These are phyloP conservation scores for Epinotia bilunana DNA, from an alignment of 2,888 invertebrate species.

Conservation along the genomic window DNA sequence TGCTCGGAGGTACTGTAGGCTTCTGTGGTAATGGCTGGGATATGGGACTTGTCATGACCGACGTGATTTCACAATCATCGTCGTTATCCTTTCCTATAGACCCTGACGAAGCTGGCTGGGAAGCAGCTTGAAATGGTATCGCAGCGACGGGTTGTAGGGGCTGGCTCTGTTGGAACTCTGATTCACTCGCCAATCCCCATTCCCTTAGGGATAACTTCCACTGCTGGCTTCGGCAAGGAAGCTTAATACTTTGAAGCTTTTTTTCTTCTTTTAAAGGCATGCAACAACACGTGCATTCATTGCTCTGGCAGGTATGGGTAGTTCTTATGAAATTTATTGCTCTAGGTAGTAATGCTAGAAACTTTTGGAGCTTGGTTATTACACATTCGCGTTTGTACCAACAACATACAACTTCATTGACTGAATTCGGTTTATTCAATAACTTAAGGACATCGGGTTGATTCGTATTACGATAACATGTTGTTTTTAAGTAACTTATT, in stretches of 20 bases:
- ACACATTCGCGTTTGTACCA: constrained; percentile 55
- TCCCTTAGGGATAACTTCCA: not conserved
- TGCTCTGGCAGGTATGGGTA: constrained; percentile 49
- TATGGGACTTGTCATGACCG: constrained; percentile 3
- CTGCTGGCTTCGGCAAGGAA: constrained; percentile 12
- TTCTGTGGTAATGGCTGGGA: not conserved
- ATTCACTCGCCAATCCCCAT: not conserved
- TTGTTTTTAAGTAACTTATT: constrained; percentile 16
- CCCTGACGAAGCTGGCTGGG: not conserved
- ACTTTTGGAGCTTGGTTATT: constrained; percentile 43
- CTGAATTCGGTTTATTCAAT: constrained; percentile 8
- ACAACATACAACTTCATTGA: constrained; percentile 49
- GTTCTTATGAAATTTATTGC: constrained; percentile 50
- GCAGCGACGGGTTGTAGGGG: too few relatives aligned
- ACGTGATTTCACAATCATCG: constrained; percentile 32
- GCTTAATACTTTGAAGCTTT: constrained; percentile 11
- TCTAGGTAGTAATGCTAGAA: constrained; percentile 39
- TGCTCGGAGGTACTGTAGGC: constrained; percentile 6
- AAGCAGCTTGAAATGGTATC: not conserved
- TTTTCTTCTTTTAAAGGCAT: constrained; percentile 25
- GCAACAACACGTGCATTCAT: constrained; percentile 54
- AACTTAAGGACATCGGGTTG: constrained; percentile 26
- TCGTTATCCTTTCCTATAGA: not conserved
- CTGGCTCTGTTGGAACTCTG: too few relatives aligned
- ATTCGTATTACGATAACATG: constrained; percentile 24